Evolutionary conservation across 2,113 vertebrate genomes (phyloP).

Genomic region (Chloropsis cyanopogon): DNA sequence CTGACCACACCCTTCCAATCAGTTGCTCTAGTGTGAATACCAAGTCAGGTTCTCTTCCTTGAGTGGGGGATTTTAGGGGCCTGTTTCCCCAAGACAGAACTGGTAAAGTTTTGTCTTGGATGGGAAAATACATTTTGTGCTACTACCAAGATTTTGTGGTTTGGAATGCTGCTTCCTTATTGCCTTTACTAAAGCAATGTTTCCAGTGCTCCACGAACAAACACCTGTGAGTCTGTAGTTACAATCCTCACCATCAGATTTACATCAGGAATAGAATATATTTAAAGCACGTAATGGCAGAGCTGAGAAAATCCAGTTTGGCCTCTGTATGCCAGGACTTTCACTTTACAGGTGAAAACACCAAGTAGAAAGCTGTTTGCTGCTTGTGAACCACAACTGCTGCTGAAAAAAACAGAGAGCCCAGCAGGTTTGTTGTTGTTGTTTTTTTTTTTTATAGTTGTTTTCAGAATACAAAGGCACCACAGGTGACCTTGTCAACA

Average conservation of each 20-base stretch:
- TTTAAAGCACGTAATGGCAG: not conserved
- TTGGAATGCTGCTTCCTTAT: constrained; percentile 15
- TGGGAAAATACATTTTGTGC: not conserved
- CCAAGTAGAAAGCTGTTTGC: not conserved
- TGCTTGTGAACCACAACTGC: not conserved
- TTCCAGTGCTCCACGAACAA: not conserved
- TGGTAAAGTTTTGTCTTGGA: not conserved
- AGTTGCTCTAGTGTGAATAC: not conserved
- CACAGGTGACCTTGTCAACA: not conserved
- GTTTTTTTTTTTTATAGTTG: not conserved
- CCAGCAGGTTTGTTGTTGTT: not conserved
- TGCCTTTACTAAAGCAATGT: not conserved
- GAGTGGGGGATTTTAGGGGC: not conserved
- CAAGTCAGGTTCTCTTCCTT: not conserved
- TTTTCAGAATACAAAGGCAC: not conserved
- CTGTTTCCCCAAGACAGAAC: not conserved
- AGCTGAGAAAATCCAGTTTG: not conserved
- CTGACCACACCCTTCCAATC: not conserved
- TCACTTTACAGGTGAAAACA: not conserved
- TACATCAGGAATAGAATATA: not conserved
- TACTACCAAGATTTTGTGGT: not conserved
- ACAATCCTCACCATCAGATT: not conserved
- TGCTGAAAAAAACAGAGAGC: not conserved
- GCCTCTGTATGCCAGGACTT: not conserved
- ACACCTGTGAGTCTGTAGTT: not conserved